Base-by-base conservation (phyloP, 1,140 invertebrate species). In the Drosophila pseudoananassae region DNA sequence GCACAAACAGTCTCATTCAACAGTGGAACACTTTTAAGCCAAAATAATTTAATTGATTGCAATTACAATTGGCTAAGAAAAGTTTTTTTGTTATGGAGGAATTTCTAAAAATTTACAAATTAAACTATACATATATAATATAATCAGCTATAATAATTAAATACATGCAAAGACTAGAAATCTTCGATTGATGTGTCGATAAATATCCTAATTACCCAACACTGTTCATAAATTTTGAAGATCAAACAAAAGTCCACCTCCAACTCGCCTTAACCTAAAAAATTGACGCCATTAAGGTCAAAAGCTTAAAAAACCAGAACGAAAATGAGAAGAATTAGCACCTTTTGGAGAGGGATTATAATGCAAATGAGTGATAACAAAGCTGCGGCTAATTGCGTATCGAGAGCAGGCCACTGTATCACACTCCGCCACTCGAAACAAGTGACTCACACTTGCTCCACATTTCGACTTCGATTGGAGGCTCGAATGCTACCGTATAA, bases 401-500 rank as follows among this genome's bases (percentile, higher is more conserved):
- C 53, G 59, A 52, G 71, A 74, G 29, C 58, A 80, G 66, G 79
- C 60, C 75, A 76, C 72, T 76, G 65, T 79, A 80, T 57, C 56
- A 59, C 49, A 47, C 53, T 20, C 43, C 4, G 14, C 40, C 40
- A 43, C 40, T 43, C 40, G 14, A 43, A 43, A 50, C 46, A 49
- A 53, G 54, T 83, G 81, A 80, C 54, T 80, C 80, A 84, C 60
- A 60, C 65, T 29, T 78, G 81, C 73, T 84, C 81, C 59, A 87
- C 59, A 74, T 81, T 66, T 78, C 51, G 54, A 57, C 58, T 23
- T 47, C 33, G 64, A 53, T 58, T 17, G 46, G 25, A 23, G 43
- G 47, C 31, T 20, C 20, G 68, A 82, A 58, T 63, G 81, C 81
- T 87, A 81, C 81, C 64, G 81, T 80, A 76, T 43, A 15, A 17